Evolutionary conservation across 1,140 invertebrate genomes (phyloP).

Genomic region (Lucilia cuprina): DNA sequence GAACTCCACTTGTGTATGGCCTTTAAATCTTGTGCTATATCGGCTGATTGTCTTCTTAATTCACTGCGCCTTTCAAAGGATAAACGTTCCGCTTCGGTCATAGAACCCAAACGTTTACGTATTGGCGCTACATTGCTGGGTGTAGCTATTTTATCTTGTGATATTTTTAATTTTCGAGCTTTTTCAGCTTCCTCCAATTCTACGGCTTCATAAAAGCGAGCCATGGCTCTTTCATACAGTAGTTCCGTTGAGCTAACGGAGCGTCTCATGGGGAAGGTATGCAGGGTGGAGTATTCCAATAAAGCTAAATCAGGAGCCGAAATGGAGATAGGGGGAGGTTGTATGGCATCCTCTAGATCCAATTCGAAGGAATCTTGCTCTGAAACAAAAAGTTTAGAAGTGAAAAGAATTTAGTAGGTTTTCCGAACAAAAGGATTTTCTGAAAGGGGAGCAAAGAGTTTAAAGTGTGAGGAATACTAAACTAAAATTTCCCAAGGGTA

Average conservation of each 20-base stretch:
- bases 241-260: constrained; percentile 83
- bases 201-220: constrained; percentile 77
- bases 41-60: constrained; percentile 54
- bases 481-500: constrained; percentile 16
- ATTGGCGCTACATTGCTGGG: constrained; percentile 38
- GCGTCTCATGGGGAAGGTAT: constrained; percentile 65
- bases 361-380: constrained; percentile 69
- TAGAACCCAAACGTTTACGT: constrained; percentile 57
- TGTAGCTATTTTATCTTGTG: constrained; percentile 44
- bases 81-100: constrained; percentile 56
- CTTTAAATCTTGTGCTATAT: constrained; percentile 46
- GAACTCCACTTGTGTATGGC: constrained; percentile 52
- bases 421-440: too few relatives aligned
- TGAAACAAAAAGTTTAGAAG: constrained; percentile 31
- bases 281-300: constrained; percentile 61
- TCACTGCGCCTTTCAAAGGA: constrained; percentile 57
- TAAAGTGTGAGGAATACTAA: not conserved
- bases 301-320: constrained; percentile 77
- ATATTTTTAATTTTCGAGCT: constrained; percentile 49
- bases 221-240: constrained; percentile 80
- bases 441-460: too few relatives aligned
- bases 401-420: too few relatives aligned
- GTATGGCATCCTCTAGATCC: constrained; percentile 69
- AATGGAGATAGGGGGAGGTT: constrained; percentile 78
- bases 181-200: constrained; percentile 73